Base-by-base conservation (phyloP, 53 echinoderm and acorn worm genomes). In the Temnopleurus reevesii region DNA sequence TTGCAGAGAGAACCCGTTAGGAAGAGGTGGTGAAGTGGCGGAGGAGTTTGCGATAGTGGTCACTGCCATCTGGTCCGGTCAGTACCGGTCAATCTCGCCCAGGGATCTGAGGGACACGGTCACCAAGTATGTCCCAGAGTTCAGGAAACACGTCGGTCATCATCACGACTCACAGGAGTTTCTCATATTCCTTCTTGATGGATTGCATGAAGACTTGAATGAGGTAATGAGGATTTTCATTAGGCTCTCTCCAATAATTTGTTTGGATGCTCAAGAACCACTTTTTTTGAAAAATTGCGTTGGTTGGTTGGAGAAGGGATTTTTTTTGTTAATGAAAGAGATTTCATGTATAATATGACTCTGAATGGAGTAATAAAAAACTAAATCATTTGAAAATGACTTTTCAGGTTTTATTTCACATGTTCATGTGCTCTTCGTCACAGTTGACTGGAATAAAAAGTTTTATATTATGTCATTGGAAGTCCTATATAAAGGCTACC, bases 161-260 rank as follows among this genome's bases (percentile, higher is more conserved):
- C 99, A 99, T 85, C 99, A 99, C 45, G 99, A 99, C 89, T 99
- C 99, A 1, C 99, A 99, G 80, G 99, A 99, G 46, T 99, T 96
- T 83, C 93, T 99, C 15, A 26, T 99, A n/a, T 99, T 96, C 83
- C 89, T 99, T 29, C 89, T 99, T 81, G 99, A 99, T 88, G 99
- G 99, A 26, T 88, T 99, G 18, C 99, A 99, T 95, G 99, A 99
- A 89, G 99, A 99, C 57, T 80, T 99, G 23, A 99, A 99, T 88
- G 89, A 96, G 93, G 99, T 99, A 82, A 28, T 35, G 8, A 30
- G 13, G n/a, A n/a, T n/a, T n/a, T n/a, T n/a, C n/a, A n/a, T n/a
- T n/a, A n/a, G n/a, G n/a, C n/a, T n/a, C n/a, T n/a, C n/a, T n/a
- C n/a, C n/a, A n/a, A n/a, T n/a, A n/a, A n/a, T n/a, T n/a, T n/a